Conservation (phyloP, 2,113 vertebrate species). For the Chloropsis hardwickii region DNA sequence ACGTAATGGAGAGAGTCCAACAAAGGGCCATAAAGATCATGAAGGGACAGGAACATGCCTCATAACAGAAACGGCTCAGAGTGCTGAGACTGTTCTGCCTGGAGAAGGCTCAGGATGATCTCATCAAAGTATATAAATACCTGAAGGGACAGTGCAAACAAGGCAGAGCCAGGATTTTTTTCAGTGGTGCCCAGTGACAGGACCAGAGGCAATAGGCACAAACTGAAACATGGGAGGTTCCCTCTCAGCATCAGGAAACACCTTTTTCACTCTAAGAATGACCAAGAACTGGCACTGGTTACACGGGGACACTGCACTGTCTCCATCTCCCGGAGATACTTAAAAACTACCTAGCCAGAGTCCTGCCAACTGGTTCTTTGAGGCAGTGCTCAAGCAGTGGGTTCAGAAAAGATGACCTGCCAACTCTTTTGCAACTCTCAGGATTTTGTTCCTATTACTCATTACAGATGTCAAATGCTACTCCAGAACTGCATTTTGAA, state of each 20-base stretch:
- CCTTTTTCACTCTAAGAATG: background rate
- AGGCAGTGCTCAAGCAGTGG: background rate
- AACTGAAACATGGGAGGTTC: background rate
- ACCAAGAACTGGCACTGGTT: background rate
- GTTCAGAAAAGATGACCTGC: background rate
- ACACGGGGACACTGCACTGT: background rate
- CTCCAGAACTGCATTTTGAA: background rate
- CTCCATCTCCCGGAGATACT: background rate
- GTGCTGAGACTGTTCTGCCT: background rate
- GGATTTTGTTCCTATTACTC: background rate
- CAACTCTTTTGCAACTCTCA: background rate
- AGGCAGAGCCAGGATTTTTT: background rate
- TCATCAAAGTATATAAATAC: background rate
- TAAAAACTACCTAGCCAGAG: background rate
- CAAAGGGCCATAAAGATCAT: background rate
- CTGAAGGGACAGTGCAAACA: background rate
- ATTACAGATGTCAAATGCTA: background rate
- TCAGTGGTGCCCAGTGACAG: background rate
- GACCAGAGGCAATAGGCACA: background rate
- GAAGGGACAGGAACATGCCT: background rate
- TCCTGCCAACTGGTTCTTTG: background rate
- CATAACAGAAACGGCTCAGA: background rate
- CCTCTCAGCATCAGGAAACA: background rate
- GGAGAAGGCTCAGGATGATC: background rate
- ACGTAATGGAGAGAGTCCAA: fast-evolving